phyloP scores from a whole-genome alignment of 23 tunicate species.

The Ciona savignyi region DNA sequence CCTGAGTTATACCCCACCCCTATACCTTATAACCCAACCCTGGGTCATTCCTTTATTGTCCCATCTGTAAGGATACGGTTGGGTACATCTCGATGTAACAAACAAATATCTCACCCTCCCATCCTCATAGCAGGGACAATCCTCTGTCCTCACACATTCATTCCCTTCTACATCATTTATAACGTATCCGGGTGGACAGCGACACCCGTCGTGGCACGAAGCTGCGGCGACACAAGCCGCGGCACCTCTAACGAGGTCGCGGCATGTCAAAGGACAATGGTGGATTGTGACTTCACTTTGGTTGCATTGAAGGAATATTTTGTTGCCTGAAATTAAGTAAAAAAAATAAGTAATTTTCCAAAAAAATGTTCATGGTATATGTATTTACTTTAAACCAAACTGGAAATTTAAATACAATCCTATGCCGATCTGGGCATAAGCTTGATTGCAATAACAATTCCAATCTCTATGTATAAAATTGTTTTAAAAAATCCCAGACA shows the following conservation, averaged over 20 bases:
- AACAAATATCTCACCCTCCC: slow-evolving; percentile 22
- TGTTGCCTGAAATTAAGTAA: slow-evolving; percentile 15
- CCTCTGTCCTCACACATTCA: slow-evolving; percentile 22
- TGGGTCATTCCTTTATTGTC: too few species aligned
- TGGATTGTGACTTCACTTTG: not conserved
- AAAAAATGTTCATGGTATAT: not conserved
- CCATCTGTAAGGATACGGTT: too few species aligned
- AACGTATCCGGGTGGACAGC: slow-evolving; percentile 67
- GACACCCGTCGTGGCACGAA: slow-evolving; percentile 46
- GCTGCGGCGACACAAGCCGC: slow-evolving; percentile 18
- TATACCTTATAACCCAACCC: too few species aligned
- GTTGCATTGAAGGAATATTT: slow-evolving; percentile 7
- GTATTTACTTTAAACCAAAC: too few species aligned
- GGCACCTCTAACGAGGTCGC: slow-evolving; percentile 26
- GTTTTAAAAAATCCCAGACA: too few species aligned
- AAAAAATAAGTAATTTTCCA: not conserved
- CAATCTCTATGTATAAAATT: too few species aligned
- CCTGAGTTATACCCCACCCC: too few species aligned
- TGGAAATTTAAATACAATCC: too few species aligned
- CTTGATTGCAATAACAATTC: too few species aligned
- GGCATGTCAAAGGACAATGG: slow-evolving; percentile 56
- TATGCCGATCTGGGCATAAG: too few species aligned
- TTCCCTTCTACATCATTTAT: slow-evolving; percentile 2
- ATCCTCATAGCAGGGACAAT: slow-evolving; percentile 52
- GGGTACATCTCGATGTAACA: too few species aligned